Evolutionary conservation across 2,888 invertebrate genomes (phyloP).

Genomic region (Heliconius sara): DNA sequence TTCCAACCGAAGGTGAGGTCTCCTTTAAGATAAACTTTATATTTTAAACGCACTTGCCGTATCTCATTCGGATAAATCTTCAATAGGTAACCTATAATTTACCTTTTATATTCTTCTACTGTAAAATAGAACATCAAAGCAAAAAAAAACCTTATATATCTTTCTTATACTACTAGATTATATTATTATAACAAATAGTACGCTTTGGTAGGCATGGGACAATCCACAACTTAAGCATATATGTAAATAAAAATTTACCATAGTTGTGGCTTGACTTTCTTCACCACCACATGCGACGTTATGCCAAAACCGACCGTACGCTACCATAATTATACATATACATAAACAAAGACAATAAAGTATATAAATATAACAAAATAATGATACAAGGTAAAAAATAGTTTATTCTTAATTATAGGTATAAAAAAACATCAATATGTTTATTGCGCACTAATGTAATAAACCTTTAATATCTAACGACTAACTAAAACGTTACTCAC

Average conservation of each 20-base stretch:
- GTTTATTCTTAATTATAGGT: not conserved
- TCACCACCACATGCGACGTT: not conserved
- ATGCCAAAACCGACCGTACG: not conserved
- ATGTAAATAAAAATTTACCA: not conserved
- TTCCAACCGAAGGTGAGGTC: constrained; percentile 84
- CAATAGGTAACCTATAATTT: too few species aligned
- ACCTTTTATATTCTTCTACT: too few species aligned
- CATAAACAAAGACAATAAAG: not conserved
- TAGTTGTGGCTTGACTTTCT: not conserved
- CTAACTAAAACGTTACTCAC: constrained; percentile 54
- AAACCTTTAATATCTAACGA: constrained; percentile 51
- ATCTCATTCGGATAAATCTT: not conserved
- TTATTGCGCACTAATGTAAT: constrained; percentile 25
- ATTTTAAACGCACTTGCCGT: not conserved
- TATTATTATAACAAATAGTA: too few species aligned
- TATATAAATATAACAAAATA: not conserved
- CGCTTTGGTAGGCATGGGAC: too few species aligned
- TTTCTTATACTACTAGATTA: too few species aligned
- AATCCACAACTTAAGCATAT: too few species aligned
- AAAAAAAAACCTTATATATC: too few species aligned
- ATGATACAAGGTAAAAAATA: not conserved
- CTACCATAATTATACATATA: not conserved
- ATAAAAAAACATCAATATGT: constrained; percentile 4
- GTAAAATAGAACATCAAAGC: too few species aligned
- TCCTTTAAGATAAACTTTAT: not conserved